Evolutionary conservation across 2,113 vertebrate species (phyloP).

Genomic region (Atrichornis clamosus): DNA sequence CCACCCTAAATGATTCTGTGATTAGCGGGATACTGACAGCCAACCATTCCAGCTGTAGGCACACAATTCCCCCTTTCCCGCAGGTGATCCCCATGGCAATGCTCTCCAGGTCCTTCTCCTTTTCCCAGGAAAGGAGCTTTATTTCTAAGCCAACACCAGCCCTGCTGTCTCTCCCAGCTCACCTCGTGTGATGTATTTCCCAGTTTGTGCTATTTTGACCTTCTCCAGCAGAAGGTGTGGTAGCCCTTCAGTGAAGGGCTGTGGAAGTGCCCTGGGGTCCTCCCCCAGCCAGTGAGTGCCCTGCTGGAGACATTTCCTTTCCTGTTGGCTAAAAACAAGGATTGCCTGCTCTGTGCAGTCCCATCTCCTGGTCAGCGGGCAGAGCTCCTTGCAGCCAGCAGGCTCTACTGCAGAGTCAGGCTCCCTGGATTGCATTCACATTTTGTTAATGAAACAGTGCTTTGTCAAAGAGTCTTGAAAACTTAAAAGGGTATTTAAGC

Average conservation of each 20-base stretch:
- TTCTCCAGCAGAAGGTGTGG: slow-evolving; percentile 57
- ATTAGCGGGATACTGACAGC: neutral
- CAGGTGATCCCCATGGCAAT: neutral
- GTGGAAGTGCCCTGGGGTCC: neutral
- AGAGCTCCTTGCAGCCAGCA: neutral
- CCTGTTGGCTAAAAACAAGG: neutral
- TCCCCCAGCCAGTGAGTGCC: neutral
- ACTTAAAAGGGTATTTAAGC: slow-evolving; percentile 70
- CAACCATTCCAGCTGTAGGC: neutral
- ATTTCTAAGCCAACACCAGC: neutral
- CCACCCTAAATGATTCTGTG: neutral
- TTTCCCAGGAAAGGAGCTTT: neutral
- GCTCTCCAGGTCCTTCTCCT: neutral
- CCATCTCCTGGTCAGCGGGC: neutral
- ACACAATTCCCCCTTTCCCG: neutral
- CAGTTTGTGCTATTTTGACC: slow-evolving; percentile 25
- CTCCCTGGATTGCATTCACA: slow-evolving; percentile 60
- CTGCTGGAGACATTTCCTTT: neutral
- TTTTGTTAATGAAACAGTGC: slow-evolving; percentile 68
- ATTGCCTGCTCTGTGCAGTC: neutral
- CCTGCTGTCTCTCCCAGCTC: neutral
- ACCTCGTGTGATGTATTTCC: neutral
- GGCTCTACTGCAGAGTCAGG: neutral
- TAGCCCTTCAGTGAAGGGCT: neutral
- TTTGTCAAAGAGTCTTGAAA: slow-evolving; percentile 65